Evolutionary conservation across 2,888 invertebrate species (phyloP).

Genomic region (Scelioninae gen. 1): DNA sequence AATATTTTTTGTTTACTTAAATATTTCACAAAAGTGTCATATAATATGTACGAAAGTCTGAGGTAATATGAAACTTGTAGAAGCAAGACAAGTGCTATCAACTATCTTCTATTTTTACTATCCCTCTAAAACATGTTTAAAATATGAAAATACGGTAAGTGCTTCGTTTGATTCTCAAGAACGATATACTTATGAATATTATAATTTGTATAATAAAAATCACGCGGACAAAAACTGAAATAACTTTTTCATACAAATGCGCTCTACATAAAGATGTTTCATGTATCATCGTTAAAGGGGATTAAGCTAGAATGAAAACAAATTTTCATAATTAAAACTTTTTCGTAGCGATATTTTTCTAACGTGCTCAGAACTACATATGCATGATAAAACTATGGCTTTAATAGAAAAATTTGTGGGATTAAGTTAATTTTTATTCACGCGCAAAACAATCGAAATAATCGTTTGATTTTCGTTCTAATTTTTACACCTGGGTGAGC

Average conservation of each 20-base stretch:
- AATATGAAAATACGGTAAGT: conserved; percentile 32
- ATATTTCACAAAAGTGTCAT: conserved; percentile 48
- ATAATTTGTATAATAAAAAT: conserved; percentile 20
- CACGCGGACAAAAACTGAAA: conserved; percentile 9
- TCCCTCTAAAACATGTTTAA: conserved; percentile 34
- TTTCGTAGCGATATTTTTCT: neutral
- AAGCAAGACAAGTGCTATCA: conserved; percentile 58
- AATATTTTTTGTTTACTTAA: conserved; percentile 29
- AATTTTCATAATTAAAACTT: conserved; percentile 6
- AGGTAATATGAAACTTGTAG: conserved; percentile 53
- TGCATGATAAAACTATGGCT: neutral
- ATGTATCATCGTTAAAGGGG: conserved; percentile 1
- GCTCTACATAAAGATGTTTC: conserved; percentile 1
- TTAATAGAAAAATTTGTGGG: conserved; percentile 16
- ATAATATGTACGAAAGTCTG: conserved; percentile 40
- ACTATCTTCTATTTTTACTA: conserved; percentile 37
- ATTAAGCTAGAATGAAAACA: conserved; percentile 8
- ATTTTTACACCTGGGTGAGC: conserved; percentile 13
- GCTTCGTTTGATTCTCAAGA: conserved; percentile 32
- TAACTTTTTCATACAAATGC: neutral
- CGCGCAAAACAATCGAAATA: conserved; percentile 12
- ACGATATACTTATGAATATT: conserved; percentile 20
- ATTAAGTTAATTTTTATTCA: conserved; percentile 16
- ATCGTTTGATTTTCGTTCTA: conserved; percentile 35
- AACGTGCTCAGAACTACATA: neutral